Percentiles rank a stretch among this genome's conserved stretches.
Evolutionary conservation across 1,140 invertebrate species (phyloP).

Genomic region (Aradophagus sp.): DNA sequence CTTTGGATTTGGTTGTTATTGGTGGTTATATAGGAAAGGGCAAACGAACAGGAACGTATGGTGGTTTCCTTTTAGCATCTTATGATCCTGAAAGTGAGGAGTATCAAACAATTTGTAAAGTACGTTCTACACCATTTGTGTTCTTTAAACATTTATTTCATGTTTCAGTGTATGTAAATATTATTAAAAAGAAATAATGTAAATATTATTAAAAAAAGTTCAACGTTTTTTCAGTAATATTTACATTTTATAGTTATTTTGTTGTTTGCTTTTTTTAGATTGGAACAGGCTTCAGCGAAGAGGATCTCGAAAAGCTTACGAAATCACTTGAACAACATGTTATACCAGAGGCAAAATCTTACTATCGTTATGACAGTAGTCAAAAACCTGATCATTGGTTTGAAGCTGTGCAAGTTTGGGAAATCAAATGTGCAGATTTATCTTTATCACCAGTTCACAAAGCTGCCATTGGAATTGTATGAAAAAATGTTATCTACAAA

Average conservation of each 20-base stretch:
- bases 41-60: constrained; percentile 94
- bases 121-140: no score
- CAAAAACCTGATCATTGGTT: constrained; percentile 97
- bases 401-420: constrained; percentile 94
- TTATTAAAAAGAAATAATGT: no score
- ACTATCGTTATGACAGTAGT: constrained; percentile 87
- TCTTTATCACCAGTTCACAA: constrained; percentile 96
- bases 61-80: constrained; percentile 97
- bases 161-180: no score
- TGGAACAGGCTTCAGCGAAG: constrained; percentile 98
- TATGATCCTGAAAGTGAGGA: constrained; percentile 95
- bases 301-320: constrained; percentile 86
- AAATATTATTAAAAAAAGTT: not conserved
- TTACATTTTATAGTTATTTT: constrained; percentile 20
- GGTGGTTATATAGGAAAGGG: constrained; percentile 96
- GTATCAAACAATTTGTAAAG: constrained; percentile 94
- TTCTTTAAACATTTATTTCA: no score
- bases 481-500: no score
- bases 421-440: constrained; percentile 98
- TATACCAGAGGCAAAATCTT: constrained; percentile 85
- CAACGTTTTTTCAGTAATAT: not conserved
- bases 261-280: constrained; percentile 78
- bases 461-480: constrained; percentile 90
- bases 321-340: constrained; percentile 86
- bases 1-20: constrained; percentile 95